phyloP scores from a whole-genome alignment of 1,140 invertebrate genomes.

The Halesus radiatus region DNA sequence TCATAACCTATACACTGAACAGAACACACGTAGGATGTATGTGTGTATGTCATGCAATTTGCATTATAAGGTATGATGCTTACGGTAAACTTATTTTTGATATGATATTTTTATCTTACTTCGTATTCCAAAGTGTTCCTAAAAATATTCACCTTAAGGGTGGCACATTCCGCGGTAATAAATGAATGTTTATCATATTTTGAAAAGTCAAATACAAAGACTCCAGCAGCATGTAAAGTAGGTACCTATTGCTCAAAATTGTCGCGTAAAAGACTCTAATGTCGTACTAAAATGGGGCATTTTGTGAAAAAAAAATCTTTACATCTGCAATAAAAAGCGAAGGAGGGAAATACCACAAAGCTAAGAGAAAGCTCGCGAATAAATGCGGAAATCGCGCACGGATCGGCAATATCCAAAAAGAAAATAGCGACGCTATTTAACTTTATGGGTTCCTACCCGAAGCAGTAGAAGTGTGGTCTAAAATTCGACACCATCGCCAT shows the following conservation, averaged over 20 bases:
- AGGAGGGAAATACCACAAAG: constrained; percentile 20
- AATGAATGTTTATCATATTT: constrained; percentile 35
- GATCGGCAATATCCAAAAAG: constrained; percentile 45
- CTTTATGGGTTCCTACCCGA: constrained; percentile 7
- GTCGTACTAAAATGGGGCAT: constrained; percentile 22
- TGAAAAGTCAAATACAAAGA: constrained; percentile 24
- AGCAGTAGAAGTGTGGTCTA: background rate
- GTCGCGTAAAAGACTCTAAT: constrained; percentile 35
- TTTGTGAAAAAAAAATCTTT: constrained; percentile 34
- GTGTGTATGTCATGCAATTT: too few relatives aligned
- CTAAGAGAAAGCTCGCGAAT: constrained; percentile 44
- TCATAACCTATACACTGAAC: too few relatives aligned
- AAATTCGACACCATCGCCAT: too few relatives aligned
- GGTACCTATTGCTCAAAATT: constrained; percentile 20
- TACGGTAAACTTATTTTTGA: too few relatives aligned
- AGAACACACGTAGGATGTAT: too few relatives aligned
- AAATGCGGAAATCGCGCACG: constrained; percentile 46
- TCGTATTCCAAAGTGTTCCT: too few relatives aligned
- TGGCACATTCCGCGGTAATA: constrained; percentile 17
- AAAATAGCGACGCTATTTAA: constrained; percentile 21
- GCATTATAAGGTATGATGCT: too few relatives aligned
- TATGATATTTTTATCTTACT: too few relatives aligned
- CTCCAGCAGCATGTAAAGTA: background rate
- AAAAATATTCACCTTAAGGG: background rate
- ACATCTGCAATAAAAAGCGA: constrained; percentile 36